phyloP scores from a whole-genome alignment of 2,797 vertebrate genomes.

The Lutjanus campechanus region DNA sequence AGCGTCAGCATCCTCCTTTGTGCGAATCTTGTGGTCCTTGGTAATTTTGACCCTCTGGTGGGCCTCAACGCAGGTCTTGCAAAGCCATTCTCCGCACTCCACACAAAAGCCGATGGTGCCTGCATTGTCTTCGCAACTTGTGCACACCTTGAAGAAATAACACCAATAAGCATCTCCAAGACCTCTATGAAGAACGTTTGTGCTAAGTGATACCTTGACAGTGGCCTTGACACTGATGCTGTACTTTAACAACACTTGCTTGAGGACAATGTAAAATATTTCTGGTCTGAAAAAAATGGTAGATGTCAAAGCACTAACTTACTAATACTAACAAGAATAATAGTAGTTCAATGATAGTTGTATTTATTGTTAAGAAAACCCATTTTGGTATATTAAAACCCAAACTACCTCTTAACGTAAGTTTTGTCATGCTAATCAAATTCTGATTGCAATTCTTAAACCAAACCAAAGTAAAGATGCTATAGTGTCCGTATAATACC shows the following conservation, averaged over 20 bases:
- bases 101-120: slow-evolving; percentile 97
- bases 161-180: background rate
- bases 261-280: background rate
- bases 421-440: background rate
- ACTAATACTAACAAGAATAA: too few species aligned
- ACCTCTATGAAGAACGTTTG: background rate
- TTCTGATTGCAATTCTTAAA: background rate
- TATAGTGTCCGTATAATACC: too few species aligned
- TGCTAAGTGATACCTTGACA: background rate
- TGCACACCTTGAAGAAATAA: slow-evolving; percentile 90
- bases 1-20: slow-evolving; percentile 94
- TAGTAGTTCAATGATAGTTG: background rate
- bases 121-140: slow-evolving; percentile 98
- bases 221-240: background rate
- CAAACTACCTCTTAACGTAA: background rate
- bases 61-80: slow-evolving; percentile 98
- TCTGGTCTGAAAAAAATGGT: background rate
- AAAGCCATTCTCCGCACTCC: slow-evolving; percentile 98
- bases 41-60: slow-evolving; percentile 99
- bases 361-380: background rate
- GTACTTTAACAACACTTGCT: background rate
- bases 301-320: background rate
- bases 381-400: slow-evolving; percentile 1
- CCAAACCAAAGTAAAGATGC: too few species aligned
- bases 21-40: slow-evolving; percentile 98